Evolutionary conservation across 2,888 invertebrate genomes (phyloP).

Genomic region (Acanthococcus lagerstroemiae): DNA sequence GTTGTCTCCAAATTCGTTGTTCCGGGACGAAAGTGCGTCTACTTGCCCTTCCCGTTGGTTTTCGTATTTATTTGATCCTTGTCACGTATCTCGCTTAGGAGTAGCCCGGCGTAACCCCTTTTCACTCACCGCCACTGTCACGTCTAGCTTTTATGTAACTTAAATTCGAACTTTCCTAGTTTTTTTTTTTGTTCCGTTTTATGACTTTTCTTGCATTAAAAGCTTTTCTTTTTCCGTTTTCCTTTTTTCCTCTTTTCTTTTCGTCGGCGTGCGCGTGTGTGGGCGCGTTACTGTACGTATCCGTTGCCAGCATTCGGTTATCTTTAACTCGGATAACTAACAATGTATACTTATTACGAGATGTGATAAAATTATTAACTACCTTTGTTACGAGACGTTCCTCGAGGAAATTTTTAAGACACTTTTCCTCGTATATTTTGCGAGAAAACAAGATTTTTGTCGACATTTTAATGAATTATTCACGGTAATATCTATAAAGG

Average conservation of each 20-base stretch:
- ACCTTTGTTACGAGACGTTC: too few relatives aligned
- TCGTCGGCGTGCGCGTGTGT: neutral
- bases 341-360: conserved; percentile 12
- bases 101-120: conserved; percentile 18
- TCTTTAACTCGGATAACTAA: conserved; percentile 4
- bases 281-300: neutral
- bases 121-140: conserved; percentile 23
- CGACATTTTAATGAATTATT: too few relatives aligned
- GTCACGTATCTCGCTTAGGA: conserved; percentile 25
- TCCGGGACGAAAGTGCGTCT: conserved; percentile 23
- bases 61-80: conserved; percentile 26
- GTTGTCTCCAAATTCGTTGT: conserved; percentile 20
- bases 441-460: too few relatives aligned
- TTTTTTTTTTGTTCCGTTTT: conserved; percentile 22
- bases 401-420: too few relatives aligned
- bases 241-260: neutral
- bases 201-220: conserved; percentile 27
- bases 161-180: conserved; percentile 26
- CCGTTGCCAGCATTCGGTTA: neutral
- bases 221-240: conserved; percentile 26
- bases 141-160: conserved; percentile 25
- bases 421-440: too few relatives aligned
- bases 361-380: conserved; percentile 23
- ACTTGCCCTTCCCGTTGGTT: too few relatives aligned
- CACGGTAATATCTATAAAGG: too few relatives aligned